Percentiles rank a stretch among this genome's conserved stretches.
Conservation (phyloP, 2,797 vertebrate genomes). For the Pipistrellus pygmaeus region DNA sequence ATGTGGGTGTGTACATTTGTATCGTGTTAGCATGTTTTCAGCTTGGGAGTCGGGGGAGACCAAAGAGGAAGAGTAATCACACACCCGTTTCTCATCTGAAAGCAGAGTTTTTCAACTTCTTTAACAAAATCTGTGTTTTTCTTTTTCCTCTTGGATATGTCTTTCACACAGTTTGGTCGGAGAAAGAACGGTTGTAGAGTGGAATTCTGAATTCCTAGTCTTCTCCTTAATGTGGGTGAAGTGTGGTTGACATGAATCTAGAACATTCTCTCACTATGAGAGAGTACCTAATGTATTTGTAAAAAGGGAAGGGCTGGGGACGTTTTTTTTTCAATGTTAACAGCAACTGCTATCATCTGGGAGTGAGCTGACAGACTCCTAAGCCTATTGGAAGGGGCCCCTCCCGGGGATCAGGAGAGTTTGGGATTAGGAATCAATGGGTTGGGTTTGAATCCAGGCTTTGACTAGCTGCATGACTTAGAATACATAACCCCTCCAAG, state of each 20-base stretch:
- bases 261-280: background rate
- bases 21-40: conserved; percentile 49
- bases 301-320: background rate
- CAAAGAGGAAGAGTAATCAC: conserved; percentile 47
- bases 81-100: conserved; percentile 72
- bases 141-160: conserved; percentile 19
- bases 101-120: conserved; percentile 69
- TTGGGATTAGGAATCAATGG: background rate
- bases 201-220: conserved; percentile 11
- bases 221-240: conserved; percentile 5
- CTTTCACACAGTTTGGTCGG: conserved; percentile 39
- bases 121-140: conserved; percentile 28
- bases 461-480: background rate
- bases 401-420: background rate
- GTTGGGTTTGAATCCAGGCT: background rate
- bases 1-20: conserved; percentile 7
- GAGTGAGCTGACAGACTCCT: background rate
- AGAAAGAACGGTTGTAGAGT: background rate
- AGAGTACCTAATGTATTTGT: conserved; percentile 1
- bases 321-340: background rate
- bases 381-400: background rate
- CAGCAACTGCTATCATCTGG: background rate
- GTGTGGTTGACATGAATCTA: background rate
- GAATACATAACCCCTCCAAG: background rate
- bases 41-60: background rate